Base-by-base conservation (phyloP, 2,888 invertebrate genomes). In the Labia minor region DNA sequence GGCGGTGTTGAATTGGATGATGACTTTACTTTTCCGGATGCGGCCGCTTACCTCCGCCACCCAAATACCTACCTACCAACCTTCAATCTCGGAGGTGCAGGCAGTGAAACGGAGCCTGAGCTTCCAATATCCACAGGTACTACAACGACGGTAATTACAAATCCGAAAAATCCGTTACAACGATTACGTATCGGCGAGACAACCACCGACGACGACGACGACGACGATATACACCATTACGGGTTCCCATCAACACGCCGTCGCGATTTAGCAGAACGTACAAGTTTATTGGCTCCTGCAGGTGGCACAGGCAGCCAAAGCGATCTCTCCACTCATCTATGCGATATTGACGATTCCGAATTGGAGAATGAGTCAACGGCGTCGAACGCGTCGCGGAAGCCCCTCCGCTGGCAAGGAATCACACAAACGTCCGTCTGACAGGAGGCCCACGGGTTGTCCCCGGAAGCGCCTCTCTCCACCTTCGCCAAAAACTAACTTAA, bases 321-420 rank as follows among this genome's bases (percentile, higher is more conserved):
- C 79, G 92, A 92, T 79, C 81, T 92, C 72, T 94, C 94, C 66
- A 87, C 90, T 66, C 87, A 88, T 77, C 83, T 95, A 71, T 95
- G 95, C 82, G 95, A 95, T 81, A 92, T 95, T 75, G 94, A 94
- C 79, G 81, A 81, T 78, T 89, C 90, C 63, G 91, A 91, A 76
- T 86, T 84, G 74, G 89, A 90, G 78, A 78, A 78, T 69, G 73
- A 76, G 70, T 78, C 78, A 68, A 76, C 76, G 68, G 78, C 78
- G 72, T 77, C 73, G 70, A 33, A 67, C 61, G 76, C 77, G 70
- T 70, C 70, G 37, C 76, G 76, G 64, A 75, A 76, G 20, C 72
- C 75, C 66, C 78, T 78, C 78, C 72, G 77, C 63, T 74, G 75
- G 61, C 74, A 75, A 18, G 76, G 77, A 67, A 76, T 78, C 71